Evolutionary conservation across 1,140 invertebrate genomes (phyloP), one percentile per base, ranked within the genome.

Genomic region (Bombus confusus): DNA sequence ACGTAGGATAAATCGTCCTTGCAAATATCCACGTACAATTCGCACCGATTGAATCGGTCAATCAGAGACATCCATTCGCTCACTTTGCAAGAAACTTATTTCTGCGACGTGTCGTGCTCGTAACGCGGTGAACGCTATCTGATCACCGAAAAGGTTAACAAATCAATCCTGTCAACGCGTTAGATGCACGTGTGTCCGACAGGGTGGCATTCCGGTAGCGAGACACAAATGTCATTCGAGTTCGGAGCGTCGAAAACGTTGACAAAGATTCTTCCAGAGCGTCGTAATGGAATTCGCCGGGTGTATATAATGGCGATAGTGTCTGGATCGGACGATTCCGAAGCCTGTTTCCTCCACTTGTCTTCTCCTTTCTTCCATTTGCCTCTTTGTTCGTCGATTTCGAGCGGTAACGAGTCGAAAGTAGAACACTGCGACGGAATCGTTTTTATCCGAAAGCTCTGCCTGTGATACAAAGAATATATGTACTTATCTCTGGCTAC

Each of bases 291-390:
- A 47, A 74, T 74, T 74, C 41, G 13, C 41, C 72, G 72, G 18
- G 41, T 74, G 72, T n/a, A 47, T 8, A 74, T 74, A 47, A 74
- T 13, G 41, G n/a, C 10, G 41, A 72, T 41, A 39, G 28, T 10
- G 71, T 72, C 39, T 41, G 13, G 37, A 72, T 41, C 39, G 37
- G 69, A 72, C 71, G 71, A 74, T 74, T 47, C 18, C 25, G n/a
- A 31, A 18, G n/a, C 72, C n/a, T 28, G 22, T 28, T 41, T 28
- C 25, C 39, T 39, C 25, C 12, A 5, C 64, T 66, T 3, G 34
- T 68, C 31, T 37, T 34, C 64, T 10, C 64, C 39, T n/a, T 18
- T 41, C 15, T 5, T 31, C 4, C 25, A 22, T 52, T n/a, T 28
- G 12, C 28, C 28, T 3, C 18, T 22, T 22, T 4, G 39, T 64